Evolutionary conservation across 2,888 invertebrate genomes (phyloP).

Genomic region (Stratiomys singularior): DNA sequence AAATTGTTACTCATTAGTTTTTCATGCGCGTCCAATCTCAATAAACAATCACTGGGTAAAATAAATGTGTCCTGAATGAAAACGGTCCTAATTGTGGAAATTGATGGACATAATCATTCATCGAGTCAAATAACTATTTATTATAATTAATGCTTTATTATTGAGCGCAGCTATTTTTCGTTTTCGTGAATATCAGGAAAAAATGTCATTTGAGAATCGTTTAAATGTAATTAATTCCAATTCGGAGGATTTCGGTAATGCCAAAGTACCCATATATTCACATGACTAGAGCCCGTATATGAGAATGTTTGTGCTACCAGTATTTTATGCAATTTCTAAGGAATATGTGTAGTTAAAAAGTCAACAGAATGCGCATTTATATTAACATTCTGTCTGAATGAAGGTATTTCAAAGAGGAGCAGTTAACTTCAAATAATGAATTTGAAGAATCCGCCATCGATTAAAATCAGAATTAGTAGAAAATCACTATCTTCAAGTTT

Average conservation of each 20-base stretch:
- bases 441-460: too few relatives aligned
- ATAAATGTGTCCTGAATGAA: background rate
- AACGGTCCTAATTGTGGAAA: background rate
- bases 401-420: too few relatives aligned
- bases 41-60: background rate
- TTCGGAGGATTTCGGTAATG: conserved; percentile 5
- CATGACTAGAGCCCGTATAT: too few relatives aligned
- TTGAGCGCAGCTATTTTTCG: background rate
- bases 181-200: background rate
- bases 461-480: too few relatives aligned
- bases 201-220: conserved; percentile 14
- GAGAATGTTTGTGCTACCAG: background rate
- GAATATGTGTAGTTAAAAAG: background rate
- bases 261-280: background rate
- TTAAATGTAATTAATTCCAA: conserved; percentile 28
- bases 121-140: conserved; percentile 23
- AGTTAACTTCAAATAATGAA: too few relatives aligned
- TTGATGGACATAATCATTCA: conserved; percentile 5
- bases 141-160: conserved; percentile 22
- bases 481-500: too few relatives aligned
- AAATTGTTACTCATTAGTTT: conserved; percentile 6
- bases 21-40: background rate
- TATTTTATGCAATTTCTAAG: background rate
- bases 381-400: too few relatives aligned
- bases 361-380: background rate